Evolutionary conservation across 2,888 invertebrate species (phyloP).

Genomic region (Sarcophaga carnaria): DNA sequence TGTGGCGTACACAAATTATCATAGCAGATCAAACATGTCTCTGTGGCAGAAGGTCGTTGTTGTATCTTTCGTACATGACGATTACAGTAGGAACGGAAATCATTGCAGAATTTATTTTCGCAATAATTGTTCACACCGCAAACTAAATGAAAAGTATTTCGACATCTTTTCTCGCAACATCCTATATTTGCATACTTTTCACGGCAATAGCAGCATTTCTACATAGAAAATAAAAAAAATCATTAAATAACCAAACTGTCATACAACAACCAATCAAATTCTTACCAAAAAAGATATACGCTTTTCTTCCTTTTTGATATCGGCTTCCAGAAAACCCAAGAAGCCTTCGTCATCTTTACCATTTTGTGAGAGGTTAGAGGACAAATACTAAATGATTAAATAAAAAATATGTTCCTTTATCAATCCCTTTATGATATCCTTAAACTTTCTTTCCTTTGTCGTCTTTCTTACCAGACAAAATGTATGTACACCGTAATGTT

Average conservation of each 20-base stretch:
- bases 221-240: slow-evolving; percentile 70
- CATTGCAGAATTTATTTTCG: slow-evolving; percentile 85
- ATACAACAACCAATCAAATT: slow-evolving; percentile 38
- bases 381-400: slow-evolving; percentile 83
- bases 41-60: slow-evolving; percentile 51
- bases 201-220: slow-evolving; percentile 88
- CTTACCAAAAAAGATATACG: slow-evolving; percentile 87
- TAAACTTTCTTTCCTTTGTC: neutral
- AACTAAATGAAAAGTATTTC: slow-evolving; percentile 87
- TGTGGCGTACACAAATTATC: slow-evolving; percentile 79
- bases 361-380: slow-evolving; percentile 87
- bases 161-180: slow-evolving; percentile 86
- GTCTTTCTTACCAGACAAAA: slow-evolving; percentile 87
- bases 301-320: slow-evolving; percentile 86
- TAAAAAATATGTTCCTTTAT: neutral
- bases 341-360: slow-evolving; percentile 87
- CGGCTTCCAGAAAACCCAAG: slow-evolving; percentile 87
- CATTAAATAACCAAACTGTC: neutral
- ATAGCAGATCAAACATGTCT: slow-evolving; percentile 87
- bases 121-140: slow-evolving; percentile 87
- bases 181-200: slow-evolving; percentile 87
- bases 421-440: neutral
- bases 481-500: slow-evolving; percentile 86
- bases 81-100: slow-evolving; percentile 83
- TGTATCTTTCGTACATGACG: slow-evolving; percentile 65